Evolutionary conservation across 2,113 vertebrate species (phyloP), one percentile per base, ranked within the genome.

Genomic region (Hippocampus zosterae): DNA sequence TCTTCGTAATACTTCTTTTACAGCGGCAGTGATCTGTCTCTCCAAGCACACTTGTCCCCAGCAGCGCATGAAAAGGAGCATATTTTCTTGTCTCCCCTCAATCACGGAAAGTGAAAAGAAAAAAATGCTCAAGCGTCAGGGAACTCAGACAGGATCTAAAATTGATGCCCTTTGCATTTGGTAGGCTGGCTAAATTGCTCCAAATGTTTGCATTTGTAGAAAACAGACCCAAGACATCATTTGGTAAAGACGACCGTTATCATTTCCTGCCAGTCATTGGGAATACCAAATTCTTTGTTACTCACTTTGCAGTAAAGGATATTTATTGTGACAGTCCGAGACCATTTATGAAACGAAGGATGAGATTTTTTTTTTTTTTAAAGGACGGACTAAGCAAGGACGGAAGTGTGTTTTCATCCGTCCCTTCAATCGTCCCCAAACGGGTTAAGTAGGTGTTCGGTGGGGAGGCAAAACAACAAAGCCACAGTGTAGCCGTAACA

Each of bases 1-100:
- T 63, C 21, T 57, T 8, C 65, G n/a, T 57, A 64, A 63, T 67
- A 18, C 55, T 46, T 33, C 33, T 56, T 62, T 53, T 68, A 66
- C 7, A 40, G 42, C 8, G 15, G 41, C 0, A 59, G 16, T 50
- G 21, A 62, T 59, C 41, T 71, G 62, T 69, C 18, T 37, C 27
- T 44, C 46, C 57, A n/a, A 68, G 70, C 50, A 61, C 61, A 73
- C 18, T 27, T 23, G 41, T 64, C 15, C 15, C 11, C 52, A 66
- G 9, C 52, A 63, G 29, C 37, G 56, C 61, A 56, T 60, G 42
- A 61, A 41, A 25, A 62, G 66, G 67, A 64, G 18, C 40, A 76
- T 73, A 63, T 61, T 76, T 67, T 75, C 70, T 72, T 70, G 68
- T 74, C 23, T 69, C 68, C 52, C 9, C 25, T 73, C 76, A 71